Evolutionary conservation across 2,797 vertebrate genomes (phyloP), one percentile per base, ranked within the genome.

Genomic region (Podargus strigoides): DNA sequence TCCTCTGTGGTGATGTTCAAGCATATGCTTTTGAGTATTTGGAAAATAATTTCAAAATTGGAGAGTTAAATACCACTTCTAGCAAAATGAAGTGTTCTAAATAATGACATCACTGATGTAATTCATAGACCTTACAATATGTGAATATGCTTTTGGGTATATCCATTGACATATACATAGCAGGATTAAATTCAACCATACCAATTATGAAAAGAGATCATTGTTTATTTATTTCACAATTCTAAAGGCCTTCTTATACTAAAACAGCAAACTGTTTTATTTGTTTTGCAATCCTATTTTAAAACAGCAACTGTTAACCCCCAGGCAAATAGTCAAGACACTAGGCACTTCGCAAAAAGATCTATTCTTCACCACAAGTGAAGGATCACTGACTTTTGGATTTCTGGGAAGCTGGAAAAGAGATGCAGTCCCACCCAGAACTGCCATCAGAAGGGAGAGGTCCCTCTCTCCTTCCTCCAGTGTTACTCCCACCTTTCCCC

Each of bases 181-280:
- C 28, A 83, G 28, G 42, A 66, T 55, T 62, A 62, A 83, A 44
- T 17, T 50, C 26, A 47, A 26, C 32, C 19, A 34, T 5, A 23
- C 7, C 12, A 0, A 0, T 26, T n/a, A 64, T 1, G 2, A 46
- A 77, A 84, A 53, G 10, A 20, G 7, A 59, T 10, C 4, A 50
- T 58, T n/a, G 12, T 9, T 60, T 52, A 50, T 50, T 36, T 32
- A 69, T 50, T 64, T 78, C 70, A 72, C 27, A 91, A 46, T 50
- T 75, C 23, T 62, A 58, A 79, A 18, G 32, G 26, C 3, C 9
- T 18, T 14, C 62, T 63, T 32, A 44, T 4, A 77, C 8, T 39
- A 27, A 59, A 85, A 2, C 3, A 78, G 22, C 18, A 49, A 62
- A 49, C 6, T 17, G 7, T 22, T 60, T 14, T 26, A 17, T 68